Evolutionary conservation across 30 jellyfish, hydroid and myxozoan genomes (phyloP).

Genomic region (Pelagia noctiluca): DNA sequence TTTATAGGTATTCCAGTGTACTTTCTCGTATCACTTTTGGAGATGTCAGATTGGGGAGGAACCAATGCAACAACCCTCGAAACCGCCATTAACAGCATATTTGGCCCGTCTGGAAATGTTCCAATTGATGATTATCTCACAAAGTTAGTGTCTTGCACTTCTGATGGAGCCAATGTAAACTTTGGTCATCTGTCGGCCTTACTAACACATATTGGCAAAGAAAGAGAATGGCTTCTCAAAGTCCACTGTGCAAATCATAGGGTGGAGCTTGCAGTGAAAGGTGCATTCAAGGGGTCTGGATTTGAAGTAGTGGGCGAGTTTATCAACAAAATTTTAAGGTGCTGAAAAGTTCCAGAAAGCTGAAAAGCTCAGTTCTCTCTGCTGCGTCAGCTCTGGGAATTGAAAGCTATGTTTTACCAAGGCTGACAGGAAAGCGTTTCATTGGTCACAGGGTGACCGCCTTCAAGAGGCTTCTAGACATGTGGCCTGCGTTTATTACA

Average conservation of each 20-base stretch:
- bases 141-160: not conserved
- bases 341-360: not conserved
- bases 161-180: no score
- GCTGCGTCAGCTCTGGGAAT: not conserved
- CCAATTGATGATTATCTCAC: not conserved
- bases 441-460: conserved; percentile 3
- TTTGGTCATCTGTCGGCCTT: not conserved
- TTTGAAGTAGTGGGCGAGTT: not conserved
- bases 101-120: not conserved
- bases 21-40: conserved; percentile 25
- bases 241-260: conserved; percentile 8
- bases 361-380: not conserved
- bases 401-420: conserved; percentile 8
- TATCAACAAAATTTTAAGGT: not conserved
- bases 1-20: conserved; percentile 48
- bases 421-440: conserved; percentile 15
- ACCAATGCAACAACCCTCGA: conserved; percentile 18
- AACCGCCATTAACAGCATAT: conserved; percentile 6
- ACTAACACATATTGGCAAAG: not conserved
- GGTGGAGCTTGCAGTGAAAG: conserved; percentile 2
- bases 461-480: not conserved
- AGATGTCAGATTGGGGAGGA: conserved; percentile 44
- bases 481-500: conserved; percentile 24
- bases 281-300: not conserved
- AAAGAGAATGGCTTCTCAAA: conserved; percentile 6